Base-by-base conservation (phyloP, 2,888 invertebrate species). In the Xylophagus ater region DNA sequence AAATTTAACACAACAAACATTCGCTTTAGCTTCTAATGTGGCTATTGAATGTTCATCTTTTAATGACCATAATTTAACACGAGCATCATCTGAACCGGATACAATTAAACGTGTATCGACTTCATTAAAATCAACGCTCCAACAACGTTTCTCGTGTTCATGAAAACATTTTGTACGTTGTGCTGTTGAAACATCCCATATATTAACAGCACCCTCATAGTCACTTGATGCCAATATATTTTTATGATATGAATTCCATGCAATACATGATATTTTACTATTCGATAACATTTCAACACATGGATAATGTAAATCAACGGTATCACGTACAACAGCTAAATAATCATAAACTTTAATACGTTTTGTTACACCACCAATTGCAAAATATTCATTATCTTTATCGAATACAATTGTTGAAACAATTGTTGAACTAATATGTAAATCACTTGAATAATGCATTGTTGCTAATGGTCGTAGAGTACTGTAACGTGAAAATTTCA, bases 321-420 rank as follows among this genome's bases (percentile, higher is more conserved):
- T 76, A 61, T 89, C 88, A 32, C 82, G 72, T 30, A 90, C 77
- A 25, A 92, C 88, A 19, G 80, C 74, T 28, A 79, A 77, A 64
- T 87, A 93, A 60, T 93, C 90, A 65, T 86, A 93, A 36, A 89
- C 82, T 69, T 93, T 93, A 41, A 94, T 93, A 44, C 88, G 76
- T 60, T 89, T 90, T 1, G 92, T 92, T 9, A 94, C 92, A 3
- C 94, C 93, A 21, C 93, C 93, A 51, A 94, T 90, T 0, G 93
- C 93, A 66, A 94, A 92, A 63, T 82, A 85, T 67, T 94, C 92
- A 59, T 87, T 84, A 64, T 94, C 93, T 62, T 90, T 87, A 60
- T 94, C 93, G 67, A 94, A 94, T 65, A 93, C 93, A 50, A 94
- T 92, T 52, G 90, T 90, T 17, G 85, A 85, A 4, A 86, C 86